Base-by-base conservation (phyloP, 1,140 invertebrate genomes). In the Magallana ariakensis region DNA sequence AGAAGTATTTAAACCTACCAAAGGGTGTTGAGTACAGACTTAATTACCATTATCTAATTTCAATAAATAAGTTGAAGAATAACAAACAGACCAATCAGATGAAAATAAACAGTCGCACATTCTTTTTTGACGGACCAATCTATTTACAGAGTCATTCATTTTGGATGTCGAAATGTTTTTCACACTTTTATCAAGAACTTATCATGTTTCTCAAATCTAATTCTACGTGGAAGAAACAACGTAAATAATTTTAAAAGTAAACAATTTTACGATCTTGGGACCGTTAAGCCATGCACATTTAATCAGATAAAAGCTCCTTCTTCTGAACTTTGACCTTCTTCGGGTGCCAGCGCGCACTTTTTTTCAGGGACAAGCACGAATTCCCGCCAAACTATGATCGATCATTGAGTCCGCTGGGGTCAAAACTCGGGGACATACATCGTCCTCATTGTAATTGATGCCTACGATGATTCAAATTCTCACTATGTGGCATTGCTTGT, bases 31-130 rank as follows among this genome's bases (percentile, higher is more conserved):
- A 22, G 66, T 75, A 33, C 66, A 75, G 22, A 75, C 26, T 75
- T 33, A 75, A 75, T 75, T 75, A 26, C 15, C 66, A 75, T 75
- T 75, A 75, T 75, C 26, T 26, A 26, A 75, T 75, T 75, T 75
- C 66, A 75, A 26, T 75, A 75, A 26, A 75, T 26, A 26, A 16
- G 9, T 60, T 75, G 66, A 33, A 26, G 33, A 75, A 19, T 26
- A 3, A 26, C 22, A 75, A 75, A 33, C 66, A 75, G 8, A 75
- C 66, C 66, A 75, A 75, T 75, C 66, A 75, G 26, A 75, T 10
- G 0, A 75, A 19, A 75, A 75, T 26, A 75, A 75, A 75, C 22
- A 75, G 11, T 13, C 22, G 5, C 33, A 75, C 66, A 75, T 26
- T 26, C 66, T 9, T 13, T 26, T 75, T 75, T 33, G 66, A 75